Percentiles rank a stretch among this genome's conserved stretches.
Evolutionary conservation across 1,140 invertebrate species (phyloP).

Genomic region (Drosophila dunni): DNA sequence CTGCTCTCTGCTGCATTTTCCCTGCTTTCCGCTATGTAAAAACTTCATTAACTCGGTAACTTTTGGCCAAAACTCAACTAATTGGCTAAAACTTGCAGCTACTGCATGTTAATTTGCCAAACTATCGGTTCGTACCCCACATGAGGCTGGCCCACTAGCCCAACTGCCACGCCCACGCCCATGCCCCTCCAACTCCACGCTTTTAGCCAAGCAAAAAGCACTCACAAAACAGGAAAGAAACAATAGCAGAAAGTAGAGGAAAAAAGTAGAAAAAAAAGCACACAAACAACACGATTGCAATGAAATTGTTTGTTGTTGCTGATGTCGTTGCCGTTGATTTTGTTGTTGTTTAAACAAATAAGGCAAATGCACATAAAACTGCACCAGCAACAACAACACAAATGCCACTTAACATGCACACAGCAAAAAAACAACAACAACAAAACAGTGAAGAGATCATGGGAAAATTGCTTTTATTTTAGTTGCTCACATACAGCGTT

Average conservation of each 20-base stretch:
- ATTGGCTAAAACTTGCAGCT: conserved; percentile 77
- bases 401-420: conserved; percentile 54
- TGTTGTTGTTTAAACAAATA: conserved; percentile 74
- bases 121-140: conserved; percentile 45
- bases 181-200: conserved; percentile 35
- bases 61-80: conserved; percentile 66
- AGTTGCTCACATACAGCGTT: conserved; percentile 37
- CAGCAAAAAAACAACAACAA: conserved; percentile 45
- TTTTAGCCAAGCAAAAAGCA: conserved; percentile 64
- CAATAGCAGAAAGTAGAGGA: conserved; percentile 34
- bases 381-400: conserved; percentile 44
- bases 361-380: conserved; percentile 74
- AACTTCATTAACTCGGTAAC: conserved; percentile 45
- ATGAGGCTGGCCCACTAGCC: conserved; percentile 34
- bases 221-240: conserved; percentile 52
- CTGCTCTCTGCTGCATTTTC: conserved; percentile 17
- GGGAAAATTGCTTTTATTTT: conserved; percentile 70
- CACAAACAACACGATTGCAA: conserved; percentile 54
- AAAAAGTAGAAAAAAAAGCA: conserved; percentile 47
- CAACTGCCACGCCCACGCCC: conserved; percentile 7
- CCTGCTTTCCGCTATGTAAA: conserved; percentile 4
- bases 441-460: conserved; percentile 60
- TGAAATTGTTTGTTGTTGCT: conserved; percentile 61
- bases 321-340: conserved; percentile 3
- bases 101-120: conserved; percentile 77